Evolutionary conservation across 2,888 invertebrate species (phyloP), one percentile per base, ranked within the genome.

Genomic region (Cephus spinipes): DNA sequence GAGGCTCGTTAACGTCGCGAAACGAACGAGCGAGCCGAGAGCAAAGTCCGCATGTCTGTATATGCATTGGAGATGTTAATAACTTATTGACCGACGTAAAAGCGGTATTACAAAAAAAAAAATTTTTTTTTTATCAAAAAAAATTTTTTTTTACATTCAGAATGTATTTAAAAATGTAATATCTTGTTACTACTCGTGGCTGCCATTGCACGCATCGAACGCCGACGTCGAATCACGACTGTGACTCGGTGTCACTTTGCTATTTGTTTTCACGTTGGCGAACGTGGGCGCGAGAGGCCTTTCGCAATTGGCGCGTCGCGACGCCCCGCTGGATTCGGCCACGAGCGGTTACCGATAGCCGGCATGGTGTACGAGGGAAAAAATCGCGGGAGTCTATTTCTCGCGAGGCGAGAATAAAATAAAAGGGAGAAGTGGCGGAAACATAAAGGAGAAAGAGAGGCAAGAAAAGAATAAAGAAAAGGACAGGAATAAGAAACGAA

Each of bases 401-500:
- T 23, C 55, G 55, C 23, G 40, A 2, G 15, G 40, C 2, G 2
- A 9, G 55, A 23, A 2, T 55, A 55, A 30, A 35, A 73, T 33
- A 40, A 68, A 69, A n/a, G n/a, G n/a, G n/a, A n/a, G n/a, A n/a
- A n/a, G n/a, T n/a, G n/a, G n/a, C n/a, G n/a, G n/a, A n/a, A n/a
- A n/a, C n/a, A n/a, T n/a, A n/a, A n/a, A n/a, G n/a, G n/a, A n/a
- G n/a, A n/a, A n/a, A 73, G 76, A 35, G 35, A 40, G 68, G 35
- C 12, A 35, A 76, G 78, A 81, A 73, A 40, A 69, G 73, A 71
- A 75, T 55, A 77, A 68, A 73, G 31, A 32, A 80, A 73, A 69
- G 55, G 69, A 79, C 23, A 74, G 74, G 74, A 55, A 81, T 81
- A 83, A 83, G 81, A 82, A 83, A 11, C 81, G 83, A 83, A 83